phyloP scores from a whole-genome alignment of 2,888 invertebrate species.

The Smittia sp. region DNA sequence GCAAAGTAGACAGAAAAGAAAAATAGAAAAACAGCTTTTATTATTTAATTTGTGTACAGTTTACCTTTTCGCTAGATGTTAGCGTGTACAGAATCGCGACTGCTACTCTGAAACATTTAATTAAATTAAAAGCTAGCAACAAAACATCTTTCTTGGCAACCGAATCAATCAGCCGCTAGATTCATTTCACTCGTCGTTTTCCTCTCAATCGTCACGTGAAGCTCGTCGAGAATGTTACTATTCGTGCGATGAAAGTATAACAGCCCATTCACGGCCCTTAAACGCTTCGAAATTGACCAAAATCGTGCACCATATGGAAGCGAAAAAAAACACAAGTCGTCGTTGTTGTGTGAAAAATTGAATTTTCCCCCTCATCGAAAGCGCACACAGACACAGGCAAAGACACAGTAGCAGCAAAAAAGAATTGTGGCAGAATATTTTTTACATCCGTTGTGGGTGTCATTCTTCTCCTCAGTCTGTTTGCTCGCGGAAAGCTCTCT shows the following conservation, averaged over 20 bases:
- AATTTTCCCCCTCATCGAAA: constrained; percentile 1
- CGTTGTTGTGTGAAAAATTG: constrained; percentile 10
- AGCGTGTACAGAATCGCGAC: no score
- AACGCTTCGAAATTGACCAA: background rate
- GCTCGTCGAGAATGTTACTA: background rate
- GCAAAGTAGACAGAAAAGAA: background rate
- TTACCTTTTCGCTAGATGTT: no score
- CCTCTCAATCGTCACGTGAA: background rate
- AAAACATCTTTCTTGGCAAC: background rate
- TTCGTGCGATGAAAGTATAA: background rate
- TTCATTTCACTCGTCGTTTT: no score
- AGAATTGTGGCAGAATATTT: constrained; percentile 1
- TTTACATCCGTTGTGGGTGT: constrained; percentile 5
- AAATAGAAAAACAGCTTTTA: background rate
- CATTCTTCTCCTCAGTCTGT: background rate
- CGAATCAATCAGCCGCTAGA: background rate
- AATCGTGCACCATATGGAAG: constrained; percentile 34
- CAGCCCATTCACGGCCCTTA: background rate
- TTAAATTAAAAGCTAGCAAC: background rate
- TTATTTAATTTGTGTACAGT: background rate
- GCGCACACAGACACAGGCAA: background rate
- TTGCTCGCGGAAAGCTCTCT: background rate
- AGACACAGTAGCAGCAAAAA: background rate
- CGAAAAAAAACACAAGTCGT: constrained; percentile 4
- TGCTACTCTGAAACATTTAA: no score